Conservation (phyloP, 1,140 invertebrate species). For the Phocides pigmalion region DNA sequence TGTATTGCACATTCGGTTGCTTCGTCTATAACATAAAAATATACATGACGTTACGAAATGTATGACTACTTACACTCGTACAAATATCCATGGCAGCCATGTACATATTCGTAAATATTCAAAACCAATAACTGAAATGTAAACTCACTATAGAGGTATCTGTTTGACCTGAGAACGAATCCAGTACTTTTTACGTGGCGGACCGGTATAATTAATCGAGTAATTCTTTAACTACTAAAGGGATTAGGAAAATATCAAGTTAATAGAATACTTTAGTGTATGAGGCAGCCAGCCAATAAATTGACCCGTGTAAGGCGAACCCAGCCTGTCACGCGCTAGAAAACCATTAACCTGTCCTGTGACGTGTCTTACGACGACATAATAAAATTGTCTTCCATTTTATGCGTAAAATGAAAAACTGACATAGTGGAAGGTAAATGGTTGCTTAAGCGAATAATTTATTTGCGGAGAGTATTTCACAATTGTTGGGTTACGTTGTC, state of each 20-base stretch:
- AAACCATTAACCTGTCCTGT: slow-evolving; percentile 30
- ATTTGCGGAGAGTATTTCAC: background rate
- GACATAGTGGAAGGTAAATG: slow-evolving; percentile 14
- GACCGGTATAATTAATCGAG: too few species aligned
- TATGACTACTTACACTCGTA: too few species aligned
- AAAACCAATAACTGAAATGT: too few species aligned
- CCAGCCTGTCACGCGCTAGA: slow-evolving; percentile 22
- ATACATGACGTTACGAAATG: too few species aligned
- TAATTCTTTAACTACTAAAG: too few species aligned
- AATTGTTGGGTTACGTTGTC: background rate
- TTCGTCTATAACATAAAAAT: too few species aligned
- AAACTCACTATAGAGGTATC: too few species aligned
- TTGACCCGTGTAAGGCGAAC: slow-evolving; percentile 30
- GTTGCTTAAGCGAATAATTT: background rate
- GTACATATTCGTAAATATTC: too few species aligned
- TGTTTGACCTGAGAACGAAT: too few species aligned
- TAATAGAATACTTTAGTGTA: slow-evolving; percentile 10
- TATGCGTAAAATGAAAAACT: slow-evolving; percentile 19
- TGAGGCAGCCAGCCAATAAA: slow-evolving; percentile 31
- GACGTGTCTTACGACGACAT: slow-evolving; percentile 28
- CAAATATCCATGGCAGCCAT: too few species aligned
- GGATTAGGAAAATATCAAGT: background rate
- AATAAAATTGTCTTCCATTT: slow-evolving; percentile 27
- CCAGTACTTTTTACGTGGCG: too few species aligned
- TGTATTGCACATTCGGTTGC: too few species aligned